These are phyloP conservation scores for Ladona fulva DNA, from an alignment of 1,140 invertebrate genomes.

Conservation along the genomic window DNA sequence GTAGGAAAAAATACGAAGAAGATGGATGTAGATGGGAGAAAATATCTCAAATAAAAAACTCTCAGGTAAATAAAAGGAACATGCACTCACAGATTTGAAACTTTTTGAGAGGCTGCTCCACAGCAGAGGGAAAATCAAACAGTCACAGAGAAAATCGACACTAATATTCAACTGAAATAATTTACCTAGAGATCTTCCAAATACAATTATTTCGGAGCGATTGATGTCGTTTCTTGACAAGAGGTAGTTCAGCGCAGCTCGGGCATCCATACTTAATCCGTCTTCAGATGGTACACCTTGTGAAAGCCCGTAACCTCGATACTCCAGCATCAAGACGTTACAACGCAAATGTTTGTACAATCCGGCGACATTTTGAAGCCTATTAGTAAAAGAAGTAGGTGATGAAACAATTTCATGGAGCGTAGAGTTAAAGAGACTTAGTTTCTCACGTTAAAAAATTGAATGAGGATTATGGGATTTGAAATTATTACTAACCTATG, in stretches of 20 bases:
- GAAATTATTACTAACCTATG: conserved; percentile 52
- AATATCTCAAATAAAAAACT: too few species aligned
- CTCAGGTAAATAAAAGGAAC: too few species aligned
- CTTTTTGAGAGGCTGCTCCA: too few species aligned
- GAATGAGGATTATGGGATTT: neutral
- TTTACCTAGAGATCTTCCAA: conserved; percentile 81
- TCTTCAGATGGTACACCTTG: conserved; percentile 77
- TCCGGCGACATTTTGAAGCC: conserved; percentile 65
- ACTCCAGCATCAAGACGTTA: conserved; percentile 86
- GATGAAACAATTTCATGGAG: too few species aligned
- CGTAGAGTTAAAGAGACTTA: too few species aligned
- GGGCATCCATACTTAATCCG: conserved; percentile 80
- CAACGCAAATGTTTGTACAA: conserved; percentile 70
- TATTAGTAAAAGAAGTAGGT: conserved; percentile 27
- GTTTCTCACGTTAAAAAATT: too few species aligned
- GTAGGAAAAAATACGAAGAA: too few species aligned
- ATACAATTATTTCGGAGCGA: conserved; percentile 76
- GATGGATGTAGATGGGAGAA: too few species aligned
- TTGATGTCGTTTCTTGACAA: conserved; percentile 72
- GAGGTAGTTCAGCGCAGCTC: conserved; percentile 77
- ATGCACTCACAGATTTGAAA: too few species aligned
- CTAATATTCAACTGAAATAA: neutral
- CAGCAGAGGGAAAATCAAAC: too few species aligned
- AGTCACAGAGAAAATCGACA: too few species aligned
- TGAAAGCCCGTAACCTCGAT: conserved; percentile 89